Base-by-base conservation (phyloP, 2,888 invertebrate genomes). In the Protodeltote pygarga region DNA sequence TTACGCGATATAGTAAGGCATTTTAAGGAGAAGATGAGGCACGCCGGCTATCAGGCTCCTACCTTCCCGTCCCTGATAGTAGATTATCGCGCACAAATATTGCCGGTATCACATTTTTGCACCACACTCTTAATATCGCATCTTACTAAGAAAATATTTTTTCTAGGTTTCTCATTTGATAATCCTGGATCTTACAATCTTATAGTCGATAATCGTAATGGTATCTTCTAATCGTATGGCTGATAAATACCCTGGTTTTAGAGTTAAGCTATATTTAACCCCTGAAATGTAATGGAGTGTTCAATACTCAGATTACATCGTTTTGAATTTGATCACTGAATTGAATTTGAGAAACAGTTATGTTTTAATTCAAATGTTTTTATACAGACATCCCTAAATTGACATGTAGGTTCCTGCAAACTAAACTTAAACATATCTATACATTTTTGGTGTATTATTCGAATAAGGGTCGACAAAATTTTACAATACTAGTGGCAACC, bases 51-150 rank as follows among this genome's bases (percentile, higher is more conserved):
- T 50, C 60, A 47, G 37, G 23, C 23, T 11, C 5, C 45, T 47
- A 45, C 50, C 61, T 60, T 65, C 49, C 54, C 41, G 50, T 11
- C 31, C 25, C 25, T 1, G 25, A 34, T 13, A 14, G 16, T 9
- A 25, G 8, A 58, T 61, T 58, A 57, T 40, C 53, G 17, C 16
- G 15, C 32, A 45, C 37, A 44, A 60, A 46, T 45, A 28, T 45
- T 29, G 15, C 9, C 14, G 27, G n/a, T n/a, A n/a, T n/a, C 27
- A 40, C 23, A 24, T 40, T 35, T 35, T 4, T 38, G 20, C 14
- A 17, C 10, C 32, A 23, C n/a, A 19, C 16, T 44, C 31, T 14
- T 25, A 33, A 13, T n/a, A n/a, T n/a, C n/a, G n/a, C n/a, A n/a
- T n/a, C n/a, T n/a, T n/a, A n/a, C n/a, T 5, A 14, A 20, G 19